These are phyloP conservation scores for Poecilus cupreus DNA, from an alignment of 2,888 invertebrate genomes.

Conservation along the genomic window DNA sequence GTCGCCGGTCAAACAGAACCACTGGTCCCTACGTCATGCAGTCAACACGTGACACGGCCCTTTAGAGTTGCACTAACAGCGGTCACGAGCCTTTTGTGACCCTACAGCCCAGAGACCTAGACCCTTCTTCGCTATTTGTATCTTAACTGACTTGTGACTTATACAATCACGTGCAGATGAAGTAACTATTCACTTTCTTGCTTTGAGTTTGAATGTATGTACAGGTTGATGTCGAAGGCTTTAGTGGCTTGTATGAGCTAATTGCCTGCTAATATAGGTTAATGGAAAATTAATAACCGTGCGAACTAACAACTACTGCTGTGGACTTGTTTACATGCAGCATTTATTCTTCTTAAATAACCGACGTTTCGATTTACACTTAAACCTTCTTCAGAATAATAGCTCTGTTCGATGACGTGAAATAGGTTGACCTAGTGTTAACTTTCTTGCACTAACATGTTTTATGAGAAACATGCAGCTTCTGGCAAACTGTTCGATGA, in stretches of 20 bases:
- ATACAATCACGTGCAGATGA: neutral
- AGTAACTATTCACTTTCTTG: neutral
- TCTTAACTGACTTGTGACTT: neutral
- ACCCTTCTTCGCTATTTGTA: neutral
- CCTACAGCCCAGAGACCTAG: neutral
- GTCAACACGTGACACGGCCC: constrained; percentile 2
- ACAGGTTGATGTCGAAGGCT: neutral
- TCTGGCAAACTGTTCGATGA: no score
- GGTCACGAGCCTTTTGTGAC: constrained; percentile 29
- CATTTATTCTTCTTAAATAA: no score
- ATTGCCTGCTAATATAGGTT: constrained; percentile 31
- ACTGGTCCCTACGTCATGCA: neutral
- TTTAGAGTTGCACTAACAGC: constrained; percentile 7
- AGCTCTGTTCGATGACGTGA: no score
- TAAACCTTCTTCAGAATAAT: no score
- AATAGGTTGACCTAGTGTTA: no score
- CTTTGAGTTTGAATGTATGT: neutral
- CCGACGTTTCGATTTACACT: no score
- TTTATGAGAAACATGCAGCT: no score
- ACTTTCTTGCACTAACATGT: no score
- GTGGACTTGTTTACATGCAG: neutral
- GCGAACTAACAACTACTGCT: constrained; percentile 31
- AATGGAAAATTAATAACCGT: constrained; percentile 40
- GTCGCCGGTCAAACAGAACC: neutral
- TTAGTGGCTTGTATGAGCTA: neutral